phyloP scores from a whole-genome alignment of 2,797 vertebrate genomes.

The Rhinophrynus dorsalis region DNA sequence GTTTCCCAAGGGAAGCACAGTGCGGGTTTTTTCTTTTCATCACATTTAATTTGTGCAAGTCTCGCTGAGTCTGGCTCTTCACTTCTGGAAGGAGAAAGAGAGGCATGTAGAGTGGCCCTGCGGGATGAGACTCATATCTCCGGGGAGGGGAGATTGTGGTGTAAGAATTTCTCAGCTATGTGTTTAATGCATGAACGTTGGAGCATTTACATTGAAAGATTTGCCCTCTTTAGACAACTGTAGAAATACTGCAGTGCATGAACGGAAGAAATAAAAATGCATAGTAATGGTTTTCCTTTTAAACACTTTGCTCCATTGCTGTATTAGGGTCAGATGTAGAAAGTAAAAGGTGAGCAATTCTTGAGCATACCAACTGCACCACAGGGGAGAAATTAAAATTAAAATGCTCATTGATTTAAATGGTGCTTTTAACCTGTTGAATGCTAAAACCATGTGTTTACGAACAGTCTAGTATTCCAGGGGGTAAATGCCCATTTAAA shows the following conservation, averaged over 20 bases:
- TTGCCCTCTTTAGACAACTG: not conserved
- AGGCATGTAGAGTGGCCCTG: not conserved
- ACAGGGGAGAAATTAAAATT: too few relatives aligned
- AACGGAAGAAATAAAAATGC: too few relatives aligned
- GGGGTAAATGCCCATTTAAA: too few relatives aligned
- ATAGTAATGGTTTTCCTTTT: too few relatives aligned
- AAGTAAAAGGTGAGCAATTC: too few relatives aligned
- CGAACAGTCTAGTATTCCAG: too few relatives aligned
- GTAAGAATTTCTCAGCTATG: not conserved
- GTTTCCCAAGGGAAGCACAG: slow-evolving; percentile 15
- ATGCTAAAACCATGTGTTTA: too few relatives aligned
- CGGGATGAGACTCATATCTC: not conserved
- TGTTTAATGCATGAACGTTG: not conserved
- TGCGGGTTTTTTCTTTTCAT: slow-evolving; percentile 24
- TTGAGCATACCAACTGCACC: too few relatives aligned
- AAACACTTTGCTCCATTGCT: too few relatives aligned
- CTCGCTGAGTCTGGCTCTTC: not conserved
- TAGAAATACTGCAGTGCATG: not conserved
- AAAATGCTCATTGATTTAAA: too few relatives aligned
- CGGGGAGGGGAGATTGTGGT: not conserved
- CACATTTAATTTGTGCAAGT: slow-evolving; percentile 29
- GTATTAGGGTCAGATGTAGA: too few relatives aligned
- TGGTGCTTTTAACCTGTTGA: too few relatives aligned
- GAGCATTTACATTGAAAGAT: not conserved
- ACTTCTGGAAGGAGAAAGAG: not conserved